A percentile compares a stretch with the other conserved stretches of the same genome.
These are phyloP conservation scores for cattle (Bos taurus) DNA, from an alignment of 2,113 vertebrate species.

Conservation along the genomic window DNA sequence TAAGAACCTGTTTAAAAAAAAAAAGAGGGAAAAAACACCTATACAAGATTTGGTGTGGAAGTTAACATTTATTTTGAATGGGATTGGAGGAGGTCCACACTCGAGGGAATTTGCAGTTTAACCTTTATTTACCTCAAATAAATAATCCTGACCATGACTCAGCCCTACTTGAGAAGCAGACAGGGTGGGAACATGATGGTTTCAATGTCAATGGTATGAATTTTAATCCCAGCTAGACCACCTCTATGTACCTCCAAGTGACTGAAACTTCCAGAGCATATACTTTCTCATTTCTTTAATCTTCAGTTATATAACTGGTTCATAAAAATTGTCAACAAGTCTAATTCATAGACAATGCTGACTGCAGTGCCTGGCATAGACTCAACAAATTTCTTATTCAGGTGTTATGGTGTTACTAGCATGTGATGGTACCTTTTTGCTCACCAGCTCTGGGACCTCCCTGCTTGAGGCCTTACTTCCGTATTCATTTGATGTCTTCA, in stretches of 20 bases:
- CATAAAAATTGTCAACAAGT: not conserved
- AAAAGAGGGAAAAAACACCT: not conserved
- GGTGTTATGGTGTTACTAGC: not conserved
- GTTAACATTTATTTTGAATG: not conserved
- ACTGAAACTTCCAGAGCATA: not conserved
- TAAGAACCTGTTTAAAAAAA: fast-evolving
- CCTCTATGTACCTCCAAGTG: not conserved
- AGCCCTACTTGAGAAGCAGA: not conserved
- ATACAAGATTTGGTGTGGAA: not conserved
- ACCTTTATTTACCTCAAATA: not conserved
- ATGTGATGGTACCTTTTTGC: not conserved
- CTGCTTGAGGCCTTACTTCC: fast-evolving
- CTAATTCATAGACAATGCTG: not conserved
- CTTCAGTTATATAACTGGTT: not conserved
- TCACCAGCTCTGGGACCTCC: not conserved
- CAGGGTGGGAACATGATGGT: not conserved
- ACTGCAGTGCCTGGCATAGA: not conserved
- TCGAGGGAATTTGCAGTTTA: not conserved
- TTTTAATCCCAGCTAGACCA: not conserved
- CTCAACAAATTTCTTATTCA: not conserved
- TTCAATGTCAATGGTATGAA: not conserved
- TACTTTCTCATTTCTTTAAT: not conserved
- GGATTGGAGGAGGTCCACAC: not conserved
- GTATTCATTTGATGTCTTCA: not conserved
- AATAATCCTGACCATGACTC: not conserved